Evolutionary conservation across 2,113 vertebrate species (phyloP).

Genomic region (Alligator mississippiensis): DNA sequence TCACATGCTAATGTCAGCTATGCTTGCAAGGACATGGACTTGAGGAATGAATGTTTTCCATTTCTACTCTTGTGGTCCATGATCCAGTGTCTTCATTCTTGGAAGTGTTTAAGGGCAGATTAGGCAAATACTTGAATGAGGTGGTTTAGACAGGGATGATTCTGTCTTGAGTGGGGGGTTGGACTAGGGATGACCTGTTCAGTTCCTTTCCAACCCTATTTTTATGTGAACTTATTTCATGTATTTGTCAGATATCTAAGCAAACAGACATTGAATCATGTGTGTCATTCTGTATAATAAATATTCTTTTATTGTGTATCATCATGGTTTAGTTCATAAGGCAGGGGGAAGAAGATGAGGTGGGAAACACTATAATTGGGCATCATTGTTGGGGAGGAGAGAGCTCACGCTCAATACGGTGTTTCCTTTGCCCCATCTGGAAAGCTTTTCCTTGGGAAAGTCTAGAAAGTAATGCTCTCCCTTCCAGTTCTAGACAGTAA

Average conservation of each 20-base stretch:
- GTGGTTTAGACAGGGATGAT: too few species aligned
- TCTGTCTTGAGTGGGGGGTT: neutral
- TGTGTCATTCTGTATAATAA: neutral
- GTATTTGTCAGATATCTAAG: too few species aligned
- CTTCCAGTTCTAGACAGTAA: neutral
- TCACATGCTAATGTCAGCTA: neutral
- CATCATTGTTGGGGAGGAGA: neutral
- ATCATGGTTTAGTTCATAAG: fast-evolving
- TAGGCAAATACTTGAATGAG: too few species aligned
- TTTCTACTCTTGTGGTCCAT: neutral
- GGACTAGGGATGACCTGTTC: neutral
- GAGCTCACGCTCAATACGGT: neutral
- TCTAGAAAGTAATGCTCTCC: neutral
- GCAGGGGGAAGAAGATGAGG: neutral
- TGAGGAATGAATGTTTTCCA: neutral
- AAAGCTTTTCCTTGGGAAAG: neutral
- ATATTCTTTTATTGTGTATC: fast-evolving
- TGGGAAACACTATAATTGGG: neutral
- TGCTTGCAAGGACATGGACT: neutral
- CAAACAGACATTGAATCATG: too few species aligned
- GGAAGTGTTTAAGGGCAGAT: too few species aligned
- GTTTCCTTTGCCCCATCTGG: neutral
- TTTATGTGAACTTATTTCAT: neutral
- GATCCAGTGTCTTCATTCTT: too few species aligned
- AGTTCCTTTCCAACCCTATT: neutral